Percentiles rank a stretch among this genome's conserved stretches.
These are phyloP conservation scores for Zalophus californianus DNA, from an alignment of 2,797 vertebrate genomes.

Conservation along the genomic window DNA sequence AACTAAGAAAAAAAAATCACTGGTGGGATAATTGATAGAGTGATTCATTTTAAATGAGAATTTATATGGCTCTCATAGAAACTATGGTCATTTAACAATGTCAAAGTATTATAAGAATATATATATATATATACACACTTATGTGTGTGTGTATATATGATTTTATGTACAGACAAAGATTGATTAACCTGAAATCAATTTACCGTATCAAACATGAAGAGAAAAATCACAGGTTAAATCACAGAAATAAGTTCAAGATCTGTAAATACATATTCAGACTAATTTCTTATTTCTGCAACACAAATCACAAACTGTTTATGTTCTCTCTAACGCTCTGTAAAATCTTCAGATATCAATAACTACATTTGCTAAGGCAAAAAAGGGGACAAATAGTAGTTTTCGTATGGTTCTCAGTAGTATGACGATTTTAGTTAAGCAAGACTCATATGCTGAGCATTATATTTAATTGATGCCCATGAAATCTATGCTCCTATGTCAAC, in stretches of 20 bases:
- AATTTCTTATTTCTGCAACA: background rate
- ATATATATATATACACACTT: background rate
- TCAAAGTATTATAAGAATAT: background rate
- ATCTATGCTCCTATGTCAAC: background rate
- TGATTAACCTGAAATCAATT: constrained; percentile 17
- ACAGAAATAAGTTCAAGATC: background rate
- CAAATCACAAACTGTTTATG: background rate
- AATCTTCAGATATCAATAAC: constrained; percentile 11
- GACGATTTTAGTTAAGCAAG: background rate
- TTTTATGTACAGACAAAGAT: background rate
- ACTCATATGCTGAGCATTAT: background rate
- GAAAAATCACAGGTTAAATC: constrained; percentile 29
- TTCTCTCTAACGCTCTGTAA: background rate
- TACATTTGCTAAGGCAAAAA: constrained; percentile 37
- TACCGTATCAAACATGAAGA: background rate
- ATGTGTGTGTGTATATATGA: background rate
- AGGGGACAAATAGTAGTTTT: constrained; percentile 13
- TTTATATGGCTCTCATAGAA: background rate
- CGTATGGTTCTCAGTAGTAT: background rate
- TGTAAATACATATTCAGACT: background rate
- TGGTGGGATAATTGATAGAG: background rate
- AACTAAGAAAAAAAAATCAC: background rate
- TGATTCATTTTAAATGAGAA: constrained; percentile 22
- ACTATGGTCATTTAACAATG: background rate
- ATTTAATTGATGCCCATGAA: background rate